These are phyloP conservation scores for Tenualosa thibaudeaui DNA, from an alignment of 2,797 vertebrate species.

Conservation along the genomic window DNA sequence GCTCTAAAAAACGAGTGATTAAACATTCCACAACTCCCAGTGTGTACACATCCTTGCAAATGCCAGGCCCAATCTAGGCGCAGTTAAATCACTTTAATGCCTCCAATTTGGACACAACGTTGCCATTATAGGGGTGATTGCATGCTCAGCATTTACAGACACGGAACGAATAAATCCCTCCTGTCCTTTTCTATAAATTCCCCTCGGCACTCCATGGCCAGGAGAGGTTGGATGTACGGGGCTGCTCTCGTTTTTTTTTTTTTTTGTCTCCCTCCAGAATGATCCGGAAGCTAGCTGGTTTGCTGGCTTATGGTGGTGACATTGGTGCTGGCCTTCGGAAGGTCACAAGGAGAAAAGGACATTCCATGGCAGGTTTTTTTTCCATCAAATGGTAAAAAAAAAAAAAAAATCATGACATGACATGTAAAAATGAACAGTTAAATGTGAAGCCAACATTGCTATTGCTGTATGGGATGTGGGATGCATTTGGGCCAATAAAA, in stretches of 20 bases:
- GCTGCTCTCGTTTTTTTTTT: constrained; percentile 48
- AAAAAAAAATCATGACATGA: not conserved
- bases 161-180: constrained; percentile 78
- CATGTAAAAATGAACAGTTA: not conserved
- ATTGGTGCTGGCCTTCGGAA: not conserved
- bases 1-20: constrained; percentile 77
- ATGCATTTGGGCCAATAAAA: not conserved
- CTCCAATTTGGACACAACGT: constrained; percentile 84
- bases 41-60: constrained; percentile 83
- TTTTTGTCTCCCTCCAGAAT: not conserved
- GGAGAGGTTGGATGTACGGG: constrained; percentile 74
- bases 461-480: not conserved
- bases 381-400: not conserved
- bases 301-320: not conserved
- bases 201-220: constrained; percentile 71
- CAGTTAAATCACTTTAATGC: constrained; percentile 86
- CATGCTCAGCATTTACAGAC: constrained; percentile 85
- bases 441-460: not conserved
- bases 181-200: constrained; percentile 81
- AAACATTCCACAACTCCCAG: constrained; percentile 77
- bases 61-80: constrained; percentile 81
- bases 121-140: constrained; percentile 84
- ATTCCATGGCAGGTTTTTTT: not conserved
- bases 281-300: constrained; percentile 27
- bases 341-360: not conserved